Base-by-base conservation (phyloP, 2,113 vertebrate species). In the Pyxicephalus adspersus region DNA sequence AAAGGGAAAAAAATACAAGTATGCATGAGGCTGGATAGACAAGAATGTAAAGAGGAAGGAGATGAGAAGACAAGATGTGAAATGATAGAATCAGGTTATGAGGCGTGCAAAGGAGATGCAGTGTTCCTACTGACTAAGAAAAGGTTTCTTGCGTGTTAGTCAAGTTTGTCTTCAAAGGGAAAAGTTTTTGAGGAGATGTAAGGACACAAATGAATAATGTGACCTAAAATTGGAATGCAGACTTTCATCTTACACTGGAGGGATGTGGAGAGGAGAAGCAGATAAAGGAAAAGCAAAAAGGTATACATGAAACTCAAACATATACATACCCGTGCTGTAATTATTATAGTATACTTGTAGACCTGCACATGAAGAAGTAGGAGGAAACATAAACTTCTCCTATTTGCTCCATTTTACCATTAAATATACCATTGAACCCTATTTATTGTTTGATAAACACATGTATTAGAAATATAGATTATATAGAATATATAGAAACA, bases 71-170 rank as follows among this genome's bases (percentile, higher is more conserved):
- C 45, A 34, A 81, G 79, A 81, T 81, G 60, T 65, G 50, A 81
- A 61, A 50, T 81, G 79, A 81, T 81, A 81, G 79, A 81, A 73
- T 81, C 68, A 74, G 79, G 79, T 81, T 81, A 81, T 50, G 68
- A 74, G 68, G 79, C 68, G 60, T 81, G 60, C 34, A 25, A 38
- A 25, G 17, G 60, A 60, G 22, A 64, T 38, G 72, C 19, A 20
- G n/a, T 60, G 58, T 16, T 28, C 67, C 31, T 45, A 45, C 38
- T 3, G 38, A 54, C 18, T 22, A 20, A 78, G 51, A 57, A 28
- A 67, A 67, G 16, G 58, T 25, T 67, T 67, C 64, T 78, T 55
- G 64, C 64, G 51, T 38, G 76, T n/a, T 65, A 54, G 11, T 34
- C 25, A 70, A 81, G 58, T 72, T 80, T 57, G 4, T 38, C n/a